Base-by-base conservation (phyloP, 2,888 invertebrate species). In the Caenorhabditis sp. region DNA sequence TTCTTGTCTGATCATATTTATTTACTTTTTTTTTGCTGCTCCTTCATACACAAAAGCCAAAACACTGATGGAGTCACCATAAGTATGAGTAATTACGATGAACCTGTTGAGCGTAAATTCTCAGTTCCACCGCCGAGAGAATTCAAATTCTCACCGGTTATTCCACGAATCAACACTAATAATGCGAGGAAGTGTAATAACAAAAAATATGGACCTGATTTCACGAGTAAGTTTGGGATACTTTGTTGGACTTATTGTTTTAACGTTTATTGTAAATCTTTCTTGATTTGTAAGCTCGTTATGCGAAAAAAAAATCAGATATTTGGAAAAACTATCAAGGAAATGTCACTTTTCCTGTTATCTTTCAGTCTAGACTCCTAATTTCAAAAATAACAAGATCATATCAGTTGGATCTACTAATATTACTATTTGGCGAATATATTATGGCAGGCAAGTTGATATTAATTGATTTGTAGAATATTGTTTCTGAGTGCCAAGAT, bases 101-200 rank as follows among this genome's bases (percentile, higher is more conserved):
- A 74, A 49, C 67, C 67, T 12, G 70, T 62, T 7, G 69, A 71
- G 59, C 76, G 76, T 10, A 73, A 74, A 63, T 77, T 77, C 52
- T 77, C 77, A 21, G 73, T 74, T 38, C 73, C 72, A 20, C 77
- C 77, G n/a, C 77, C 77, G 10, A 23, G 70, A 53, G 67, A 70
- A 50, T 77, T 77, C 70, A 72, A 72, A 36, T 77, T 77, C 67
- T 76, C 76, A 12, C 75, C 75, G 4, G 63, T 61, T 63, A 73
- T 73, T 59, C 73, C 73, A 17, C 63, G 69, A 31, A 70, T 70
- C 5, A 57, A 50, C 4, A 73, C 73, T 27, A 69, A 68, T 43
- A 43, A 43, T 14, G 43, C 43, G 14, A 43, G 43, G 17, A 43
- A 43, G 17, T 59, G 65, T 68, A 43, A 68, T 64, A 63, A 73